Base-by-base conservation (phyloP, 2,888 invertebrate genomes). In the Hydropsyche betteni region DNA sequence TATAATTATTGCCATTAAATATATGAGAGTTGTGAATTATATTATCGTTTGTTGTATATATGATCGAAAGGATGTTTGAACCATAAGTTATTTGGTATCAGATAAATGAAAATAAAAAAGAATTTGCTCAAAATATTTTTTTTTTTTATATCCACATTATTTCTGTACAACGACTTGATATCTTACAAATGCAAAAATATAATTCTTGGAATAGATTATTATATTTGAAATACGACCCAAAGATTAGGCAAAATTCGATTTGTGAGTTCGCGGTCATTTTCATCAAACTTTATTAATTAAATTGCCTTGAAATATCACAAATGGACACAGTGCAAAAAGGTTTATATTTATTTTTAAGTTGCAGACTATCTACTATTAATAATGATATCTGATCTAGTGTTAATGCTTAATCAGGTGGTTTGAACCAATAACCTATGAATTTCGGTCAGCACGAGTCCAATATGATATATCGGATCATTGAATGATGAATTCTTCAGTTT, bases 11-110 rank as follows among this genome's bases (percentile, higher is more conserved):
- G 58, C 58, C 58, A 58, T 58, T 58, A 16, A 58, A 58, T 58
- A 24, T 58, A 58, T 16, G 58, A 58, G 58, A 24, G 58, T 58
- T 58, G 58, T 58, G 58, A 58, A 24, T 44, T 44, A 44, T 24
- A 24, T 58, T 16, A 58, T 58, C 14, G 8, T 58, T 58, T 44
- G 44, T 58, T 58, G 58, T 58, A 14, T 24, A 58, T 58, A 58
- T 44, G 44, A 44, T 44, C 4, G 44, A 44, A 24, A 58, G 16
- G 3, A 58, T 58, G 58, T 58, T 53, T 58, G 58, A 58, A 16
- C 58, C 58, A 16, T 16, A 58, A 53, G 24, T 8, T 24, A 58
- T 16, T 16, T 58, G 58, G 58, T 58, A 8, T 58, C 68, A 34
- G 24, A 16, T 55, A 55, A 3, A 16, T 55, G 24, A n/a, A 55